Conservation (phyloP, 1,140 invertebrate genomes). For the Bemisia tabaci region DNA sequence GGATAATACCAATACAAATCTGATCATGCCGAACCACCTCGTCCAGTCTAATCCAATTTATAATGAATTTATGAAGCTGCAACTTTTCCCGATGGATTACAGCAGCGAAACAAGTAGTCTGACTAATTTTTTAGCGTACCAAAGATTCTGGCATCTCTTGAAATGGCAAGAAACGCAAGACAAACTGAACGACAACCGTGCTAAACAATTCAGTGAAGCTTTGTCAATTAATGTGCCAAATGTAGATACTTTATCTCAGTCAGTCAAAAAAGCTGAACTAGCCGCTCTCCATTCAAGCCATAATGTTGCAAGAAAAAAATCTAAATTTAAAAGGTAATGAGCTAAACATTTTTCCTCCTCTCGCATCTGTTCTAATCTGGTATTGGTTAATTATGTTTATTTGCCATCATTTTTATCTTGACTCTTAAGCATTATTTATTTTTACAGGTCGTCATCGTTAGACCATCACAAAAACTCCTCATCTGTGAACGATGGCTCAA, state of each 20-base stretch:
- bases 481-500: slow-evolving; percentile 35
- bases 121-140: slow-evolving; percentile 30
- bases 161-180: slow-evolving; percentile 13
- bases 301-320: background rate
- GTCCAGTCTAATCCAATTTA: background rate
- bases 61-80: background rate
- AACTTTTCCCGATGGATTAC: background rate
- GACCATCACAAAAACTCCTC: slow-evolving; percentile 34
- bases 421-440: no score
- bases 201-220: slow-evolving; percentile 4
- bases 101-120: slow-evolving; percentile 16
- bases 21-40: background rate
- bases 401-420: no score
- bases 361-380: no score
- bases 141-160: slow-evolving; percentile 33
- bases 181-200: background rate
- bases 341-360: no score
- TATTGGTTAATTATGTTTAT: no score
- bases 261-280: background rate
- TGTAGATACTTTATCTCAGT: background rate
- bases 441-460: slow-evolving; percentile 29
- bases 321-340: slow-evolving; percentile 11
- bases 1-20: background rate
- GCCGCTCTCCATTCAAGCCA: background rate
- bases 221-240: slow-evolving; percentile 13